phyloP scores from a whole-genome alignment of 2,888 invertebrate genomes.

The Ophion costatus region DNA sequence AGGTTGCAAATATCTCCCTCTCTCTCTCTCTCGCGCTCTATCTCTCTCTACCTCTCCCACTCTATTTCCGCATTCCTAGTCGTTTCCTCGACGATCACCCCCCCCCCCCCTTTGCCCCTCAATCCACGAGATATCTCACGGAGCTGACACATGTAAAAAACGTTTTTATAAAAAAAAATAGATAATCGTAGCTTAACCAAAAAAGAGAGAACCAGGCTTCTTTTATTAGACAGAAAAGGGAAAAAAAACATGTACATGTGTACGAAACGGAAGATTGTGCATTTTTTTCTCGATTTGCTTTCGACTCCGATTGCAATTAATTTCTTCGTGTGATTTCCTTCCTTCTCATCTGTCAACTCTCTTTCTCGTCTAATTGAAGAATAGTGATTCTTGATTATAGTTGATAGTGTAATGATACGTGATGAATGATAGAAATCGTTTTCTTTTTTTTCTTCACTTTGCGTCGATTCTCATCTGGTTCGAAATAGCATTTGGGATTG shows the following conservation, averaged over 20 bases:
- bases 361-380: no score
- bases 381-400: no score
- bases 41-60: neutral
- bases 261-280: neutral
- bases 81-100: neutral
- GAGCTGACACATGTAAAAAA: no score
- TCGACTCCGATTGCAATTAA: no score
- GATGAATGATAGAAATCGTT: slow-evolving; percentile 56
- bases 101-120: neutral
- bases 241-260: neutral
- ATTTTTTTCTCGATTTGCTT: neutral
- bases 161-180: no score
- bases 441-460: slow-evolving; percentile 26
- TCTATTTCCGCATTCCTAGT: neutral
- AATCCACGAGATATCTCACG: no score
- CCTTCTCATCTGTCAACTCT: slow-evolving; percentile 35
- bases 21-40: neutral
- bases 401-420: slow-evolving; percentile 61
- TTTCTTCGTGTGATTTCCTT: slow-evolving; percentile 16
- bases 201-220: no score
- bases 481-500: slow-evolving; percentile 58
- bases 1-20: neutral
- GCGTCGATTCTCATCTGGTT: slow-evolving; percentile 35
- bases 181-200: neutral
- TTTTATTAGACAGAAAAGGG: neutral